A percentile compares a stretch with the other conserved stretches of the same genome.
These are phyloP conservation scores for Salvelinus alpinus DNA, from an alignment of 2,113 vertebrate species.

Conservation along the genomic window DNA sequence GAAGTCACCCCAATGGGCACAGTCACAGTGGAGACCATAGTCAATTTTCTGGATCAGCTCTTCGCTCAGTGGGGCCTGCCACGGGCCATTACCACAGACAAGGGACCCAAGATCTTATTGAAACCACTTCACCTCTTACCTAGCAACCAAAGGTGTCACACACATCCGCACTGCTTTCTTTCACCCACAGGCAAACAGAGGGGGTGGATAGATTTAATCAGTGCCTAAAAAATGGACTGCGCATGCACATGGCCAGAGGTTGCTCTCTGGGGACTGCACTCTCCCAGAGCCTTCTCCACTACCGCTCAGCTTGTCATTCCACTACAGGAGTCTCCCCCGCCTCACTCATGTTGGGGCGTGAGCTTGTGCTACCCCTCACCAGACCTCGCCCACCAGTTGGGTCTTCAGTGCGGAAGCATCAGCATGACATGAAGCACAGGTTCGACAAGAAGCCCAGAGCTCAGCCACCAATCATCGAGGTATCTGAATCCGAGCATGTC, in stretches of 20 bases:
- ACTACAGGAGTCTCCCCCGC: conserved; percentile 5
- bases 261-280: background rate
- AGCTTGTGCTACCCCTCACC: background rate
- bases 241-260: background rate
- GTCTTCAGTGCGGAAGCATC: background rate
- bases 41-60: background rate
- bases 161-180: conserved; percentile 7
- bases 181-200: background rate
- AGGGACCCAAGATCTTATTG: conserved; percentile 4
- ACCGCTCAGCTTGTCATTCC: conserved; percentile 1
- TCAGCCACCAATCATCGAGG: background rate
- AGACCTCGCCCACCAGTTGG: background rate
- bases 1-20: background rate
- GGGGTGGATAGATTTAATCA: background rate
- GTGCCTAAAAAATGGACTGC: conserved; percentile 11
- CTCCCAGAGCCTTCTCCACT: conserved; percentile 5
- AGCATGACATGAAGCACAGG: background rate
- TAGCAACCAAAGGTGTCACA: background rate
- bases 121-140: background rate
- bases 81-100: background rate
- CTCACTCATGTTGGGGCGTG: background rate
- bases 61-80: background rate
- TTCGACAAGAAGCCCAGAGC: background rate
- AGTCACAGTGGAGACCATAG: background rate
- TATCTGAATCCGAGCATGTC: background rate